Conservation (phyloP, 2,113 vertebrate genomes). For the Mormyrus lacerda region DNA sequence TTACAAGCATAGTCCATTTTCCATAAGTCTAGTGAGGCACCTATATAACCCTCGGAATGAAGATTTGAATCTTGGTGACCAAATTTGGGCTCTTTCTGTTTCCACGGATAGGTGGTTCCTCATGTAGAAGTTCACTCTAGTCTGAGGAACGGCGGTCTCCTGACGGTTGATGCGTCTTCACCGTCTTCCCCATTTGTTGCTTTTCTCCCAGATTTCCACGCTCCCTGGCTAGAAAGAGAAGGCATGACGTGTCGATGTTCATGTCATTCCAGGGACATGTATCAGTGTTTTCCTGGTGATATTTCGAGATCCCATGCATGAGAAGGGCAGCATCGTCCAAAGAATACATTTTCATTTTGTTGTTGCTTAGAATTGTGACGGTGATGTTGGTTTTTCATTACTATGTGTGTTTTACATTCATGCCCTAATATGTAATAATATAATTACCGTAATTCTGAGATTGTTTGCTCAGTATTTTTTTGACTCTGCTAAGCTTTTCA, state of each 20-base stretch:
- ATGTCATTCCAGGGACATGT: not conserved
- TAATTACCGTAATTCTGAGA: not conserved
- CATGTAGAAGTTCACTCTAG: not conserved
- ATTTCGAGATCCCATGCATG: not conserved
- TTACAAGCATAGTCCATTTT: not conserved
- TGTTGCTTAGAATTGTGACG: not conserved
- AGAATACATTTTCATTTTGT: not conserved
- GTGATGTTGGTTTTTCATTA: not conserved
- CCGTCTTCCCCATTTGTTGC: not conserved
- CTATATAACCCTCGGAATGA: not conserved
- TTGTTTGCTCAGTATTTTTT: not conserved
- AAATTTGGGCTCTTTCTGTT: not conserved
- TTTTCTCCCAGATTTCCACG: not conserved
- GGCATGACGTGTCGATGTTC: not conserved
- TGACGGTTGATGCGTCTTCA: not conserved
- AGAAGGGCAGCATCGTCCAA: not conserved
- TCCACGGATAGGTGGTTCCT: not conserved
- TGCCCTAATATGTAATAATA: not conserved
- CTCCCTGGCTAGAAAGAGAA: not conserved
- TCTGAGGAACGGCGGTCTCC: not conserved
- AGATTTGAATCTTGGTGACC: not conserved
- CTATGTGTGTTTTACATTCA: not conserved
- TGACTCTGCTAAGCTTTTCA: not conserved
- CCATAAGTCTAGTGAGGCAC: not conserved
- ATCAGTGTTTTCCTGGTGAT: not conserved